A percentile compares a stretch with the other conserved stretches of the same genome.
phyloP scores from a whole-genome alignment of 2,797 vertebrate genomes.

The Alfaro cultratus region DNA sequence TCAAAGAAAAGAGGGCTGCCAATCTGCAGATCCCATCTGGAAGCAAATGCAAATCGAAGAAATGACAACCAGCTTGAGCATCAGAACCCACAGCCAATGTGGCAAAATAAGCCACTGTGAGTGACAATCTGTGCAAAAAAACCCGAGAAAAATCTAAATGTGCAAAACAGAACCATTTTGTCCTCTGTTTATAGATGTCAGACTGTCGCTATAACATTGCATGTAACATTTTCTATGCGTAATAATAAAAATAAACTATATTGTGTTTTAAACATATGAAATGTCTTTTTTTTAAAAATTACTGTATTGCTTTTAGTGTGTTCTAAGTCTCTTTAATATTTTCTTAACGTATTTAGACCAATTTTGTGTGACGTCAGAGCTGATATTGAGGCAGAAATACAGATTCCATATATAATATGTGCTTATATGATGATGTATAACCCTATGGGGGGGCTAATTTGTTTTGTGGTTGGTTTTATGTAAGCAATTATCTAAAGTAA shows the following conservation, averaged over 20 bases:
- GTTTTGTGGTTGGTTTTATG: neutral
- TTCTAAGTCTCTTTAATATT: neutral
- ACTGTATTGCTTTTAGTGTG: no score
- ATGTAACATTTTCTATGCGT: neutral
- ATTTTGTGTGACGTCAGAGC: neutral
- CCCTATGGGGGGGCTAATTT: neutral
- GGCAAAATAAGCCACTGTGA: conserved; percentile 22
- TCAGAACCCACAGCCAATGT: conserved; percentile 32
- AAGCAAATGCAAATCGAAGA: conserved; percentile 40
- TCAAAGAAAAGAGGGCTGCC: conserved; percentile 14
- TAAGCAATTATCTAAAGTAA: neutral
- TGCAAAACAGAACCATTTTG: neutral
- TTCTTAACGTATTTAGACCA: neutral
- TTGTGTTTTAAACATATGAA: neutral
- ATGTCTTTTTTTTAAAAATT: neutral
- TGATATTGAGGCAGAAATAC: neutral
- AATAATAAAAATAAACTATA: neutral
- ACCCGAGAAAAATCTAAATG: neutral
- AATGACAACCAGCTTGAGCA: conserved; percentile 23
- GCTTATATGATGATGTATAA: neutral
- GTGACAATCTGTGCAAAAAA: conserved; percentile 12
- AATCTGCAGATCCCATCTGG: conserved; percentile 38
- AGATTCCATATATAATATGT: neutral
- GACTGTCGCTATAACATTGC: neutral
- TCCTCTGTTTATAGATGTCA: neutral